Percentiles rank a stretch among this genome's conserved stretches.
Evolutionary conservation across 2,888 invertebrate genomes (phyloP).

Genomic region (Leucophora obtusa): DNA sequence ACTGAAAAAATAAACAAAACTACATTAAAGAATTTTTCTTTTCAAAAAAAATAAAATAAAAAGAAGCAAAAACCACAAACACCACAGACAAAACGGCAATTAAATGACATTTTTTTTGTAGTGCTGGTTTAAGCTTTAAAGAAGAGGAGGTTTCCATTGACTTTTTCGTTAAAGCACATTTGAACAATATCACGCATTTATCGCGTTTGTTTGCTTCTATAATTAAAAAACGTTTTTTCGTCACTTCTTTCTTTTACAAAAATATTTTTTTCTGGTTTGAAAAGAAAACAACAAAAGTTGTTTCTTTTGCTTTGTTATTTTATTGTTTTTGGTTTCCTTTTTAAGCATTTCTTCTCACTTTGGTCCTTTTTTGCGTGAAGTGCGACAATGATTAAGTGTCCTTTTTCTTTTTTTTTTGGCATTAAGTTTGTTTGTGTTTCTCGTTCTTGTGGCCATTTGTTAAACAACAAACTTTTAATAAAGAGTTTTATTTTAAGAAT

Average conservation of each 20-base stretch:
- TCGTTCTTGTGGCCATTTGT: conserved; percentile 25
- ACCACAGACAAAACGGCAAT: conserved; percentile 63
- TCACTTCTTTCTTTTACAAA: conserved; percentile 40
- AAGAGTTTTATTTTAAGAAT: conserved; percentile 35
- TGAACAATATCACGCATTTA: conserved; percentile 64
- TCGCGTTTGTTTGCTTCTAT: conserved; percentile 66
- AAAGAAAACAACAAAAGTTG: conserved; percentile 41
- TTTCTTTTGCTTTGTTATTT: conserved; percentile 41
- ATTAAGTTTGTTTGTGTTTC: conserved; percentile 18
- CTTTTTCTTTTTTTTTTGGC: conserved; percentile 40
- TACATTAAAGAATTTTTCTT: conserved; percentile 46
- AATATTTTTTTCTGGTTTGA: conserved; percentile 25
- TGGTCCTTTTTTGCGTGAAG: conserved; percentile 39
- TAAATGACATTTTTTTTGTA: conserved; percentile 56
- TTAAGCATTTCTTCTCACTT: conserved; percentile 19
- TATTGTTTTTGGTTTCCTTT: conserved; percentile 43
- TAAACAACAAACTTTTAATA: conserved; percentile 48
- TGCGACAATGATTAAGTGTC: conserved; percentile 63
- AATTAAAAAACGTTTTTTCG: conserved; percentile 67
- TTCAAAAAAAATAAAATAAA: not conserved
- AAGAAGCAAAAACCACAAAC: conserved; percentile 52
- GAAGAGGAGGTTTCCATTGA: conserved; percentile 24
- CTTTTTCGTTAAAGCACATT: conserved; percentile 29
- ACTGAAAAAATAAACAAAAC: conserved; percentile 39
- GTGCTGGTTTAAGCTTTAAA: conserved; percentile 29